phyloP scores from a whole-genome alignment of 2,888 invertebrate genomes.

The Yponomeuta sedellus region DNA sequence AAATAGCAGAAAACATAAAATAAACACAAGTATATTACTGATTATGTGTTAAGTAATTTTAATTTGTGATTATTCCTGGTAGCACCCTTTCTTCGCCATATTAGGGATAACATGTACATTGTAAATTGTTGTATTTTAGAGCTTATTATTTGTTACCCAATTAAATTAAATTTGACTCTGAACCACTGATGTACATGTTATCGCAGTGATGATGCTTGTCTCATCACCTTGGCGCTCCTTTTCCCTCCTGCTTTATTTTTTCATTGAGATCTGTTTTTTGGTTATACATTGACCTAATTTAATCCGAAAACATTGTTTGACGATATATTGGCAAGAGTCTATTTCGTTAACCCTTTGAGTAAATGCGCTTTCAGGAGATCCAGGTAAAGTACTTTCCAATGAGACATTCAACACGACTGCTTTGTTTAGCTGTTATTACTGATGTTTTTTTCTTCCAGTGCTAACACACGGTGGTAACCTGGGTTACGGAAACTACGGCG shows the following conservation, averaged over 20 bases:
- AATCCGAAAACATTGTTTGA: not conserved
- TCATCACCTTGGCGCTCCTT: conserved; percentile 58
- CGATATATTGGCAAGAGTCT: not conserved
- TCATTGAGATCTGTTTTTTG: conserved; percentile 4
- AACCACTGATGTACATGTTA: conserved; percentile 60
- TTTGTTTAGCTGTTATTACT: conserved; percentile 20
- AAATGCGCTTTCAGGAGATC: not conserved
- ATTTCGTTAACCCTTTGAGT: not conserved
- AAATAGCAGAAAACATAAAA: conserved; percentile 75
- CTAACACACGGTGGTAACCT: conserved; percentile 75
- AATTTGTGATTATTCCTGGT: conserved; percentile 77
- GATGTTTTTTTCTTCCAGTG: conserved; percentile 39
- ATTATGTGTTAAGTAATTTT: conserved; percentile 74
- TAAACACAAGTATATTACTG: conserved; percentile 78
- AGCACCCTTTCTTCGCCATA: conserved; percentile 75
- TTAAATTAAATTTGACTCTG: not conserved
- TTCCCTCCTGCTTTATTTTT: conserved; percentile 32
- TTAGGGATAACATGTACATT: conserved; percentile 74
- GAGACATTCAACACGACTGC: conserved; percentile 5
- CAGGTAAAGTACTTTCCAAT: conserved; percentile 7
- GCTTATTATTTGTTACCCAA: not conserved
- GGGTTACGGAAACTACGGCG: conserved; percentile 76
- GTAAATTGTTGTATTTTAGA: conserved; percentile 22
- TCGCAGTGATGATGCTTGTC: conserved; percentile 45
- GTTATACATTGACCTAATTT: not conserved